Evolutionary conservation across 1,140 invertebrate species (phyloP).

Genomic region (Ceratina japonica): DNA sequence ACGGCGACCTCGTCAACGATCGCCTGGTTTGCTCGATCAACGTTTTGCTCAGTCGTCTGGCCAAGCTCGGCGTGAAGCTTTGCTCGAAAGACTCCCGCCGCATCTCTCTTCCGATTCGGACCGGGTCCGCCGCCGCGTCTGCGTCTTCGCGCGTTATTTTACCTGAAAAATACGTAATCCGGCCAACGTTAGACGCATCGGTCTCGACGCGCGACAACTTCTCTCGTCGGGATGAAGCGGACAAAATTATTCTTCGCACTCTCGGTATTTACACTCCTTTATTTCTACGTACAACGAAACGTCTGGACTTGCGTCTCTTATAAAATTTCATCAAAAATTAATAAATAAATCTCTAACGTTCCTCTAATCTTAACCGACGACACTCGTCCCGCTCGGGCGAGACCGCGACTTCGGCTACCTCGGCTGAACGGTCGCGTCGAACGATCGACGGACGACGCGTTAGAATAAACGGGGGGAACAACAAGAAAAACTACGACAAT

Average conservation of each 20-base stretch:
- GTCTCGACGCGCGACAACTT: conserved; percentile 7
- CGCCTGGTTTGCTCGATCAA: conserved; percentile 76
- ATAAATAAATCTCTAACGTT: conserved; percentile 55
- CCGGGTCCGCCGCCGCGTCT: conserved; percentile 50
- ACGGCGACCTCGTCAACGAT: conserved; percentile 69
- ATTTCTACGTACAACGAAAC: conserved; percentile 70
- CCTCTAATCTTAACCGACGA: not conserved
- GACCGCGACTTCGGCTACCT: not conserved
- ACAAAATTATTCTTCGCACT: conserved; percentile 39
- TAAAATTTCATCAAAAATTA: conserved; percentile 65
- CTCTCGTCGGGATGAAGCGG: conserved; percentile 21
- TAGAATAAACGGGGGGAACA: too few relatives aligned
- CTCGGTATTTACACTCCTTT: conserved; percentile 70
- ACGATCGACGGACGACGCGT: too few relatives aligned
- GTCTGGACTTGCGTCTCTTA: conserved; percentile 39
- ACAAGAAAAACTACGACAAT: too few relatives aligned
- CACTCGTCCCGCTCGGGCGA: conserved; percentile 12
- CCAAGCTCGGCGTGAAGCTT: conserved; percentile 74
- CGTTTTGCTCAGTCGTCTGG: conserved; percentile 74
- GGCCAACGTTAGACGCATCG: conserved; percentile 37
- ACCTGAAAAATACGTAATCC: conserved; percentile 56
- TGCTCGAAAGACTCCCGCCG: conserved; percentile 68
- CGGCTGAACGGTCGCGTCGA: not conserved
- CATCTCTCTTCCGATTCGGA: conserved; percentile 57
- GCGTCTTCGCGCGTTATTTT: conserved; percentile 53